Percentiles rank a stretch among this genome's conserved stretches.
Conservation (phyloP, 2,113 vertebrate species). For the Rutilus rutilus region DNA sequence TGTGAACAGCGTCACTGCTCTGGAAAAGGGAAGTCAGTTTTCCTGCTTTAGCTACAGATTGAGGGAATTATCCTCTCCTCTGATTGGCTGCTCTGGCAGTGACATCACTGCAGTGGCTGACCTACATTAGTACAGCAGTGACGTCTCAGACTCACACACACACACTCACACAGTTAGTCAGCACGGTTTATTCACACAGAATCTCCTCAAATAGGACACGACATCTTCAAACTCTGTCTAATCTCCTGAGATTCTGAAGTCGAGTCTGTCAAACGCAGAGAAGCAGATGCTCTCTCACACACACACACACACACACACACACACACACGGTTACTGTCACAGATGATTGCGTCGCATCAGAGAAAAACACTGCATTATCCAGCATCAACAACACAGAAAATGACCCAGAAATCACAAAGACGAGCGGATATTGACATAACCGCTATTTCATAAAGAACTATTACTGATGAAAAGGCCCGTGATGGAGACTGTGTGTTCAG, state of each 20-base stretch:
- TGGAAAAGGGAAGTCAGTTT: constrained; percentile 24
- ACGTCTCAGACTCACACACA: constrained; percentile 21
- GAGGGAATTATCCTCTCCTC: background rate
- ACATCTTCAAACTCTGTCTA: background rate
- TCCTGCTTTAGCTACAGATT: background rate
- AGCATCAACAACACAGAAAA: background rate
- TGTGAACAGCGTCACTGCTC: constrained; percentile 6
- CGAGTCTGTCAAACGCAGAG: background rate
- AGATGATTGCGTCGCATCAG: background rate
- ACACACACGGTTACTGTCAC: background rate
- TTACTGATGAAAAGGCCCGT: background rate
- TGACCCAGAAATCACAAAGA: background rate
- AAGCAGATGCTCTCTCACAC: background rate
- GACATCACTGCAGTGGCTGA: constrained; percentile 43
- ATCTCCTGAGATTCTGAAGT: background rate
- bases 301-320: background rate
- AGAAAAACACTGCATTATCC: background rate
- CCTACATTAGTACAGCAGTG: constrained; percentile 42
- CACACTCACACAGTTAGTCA: background rate
- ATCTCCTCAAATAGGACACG: background rate
- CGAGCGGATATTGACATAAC: too few relatives aligned
- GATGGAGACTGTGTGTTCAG: too few relatives aligned
- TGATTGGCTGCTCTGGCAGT: constrained; percentile 49
- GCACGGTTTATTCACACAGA: background rate
- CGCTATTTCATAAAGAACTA: background rate